These are phyloP conservation scores for Eupithecia exiguata DNA, from an alignment of 2,888 invertebrate species.

Conservation along the genomic window DNA sequence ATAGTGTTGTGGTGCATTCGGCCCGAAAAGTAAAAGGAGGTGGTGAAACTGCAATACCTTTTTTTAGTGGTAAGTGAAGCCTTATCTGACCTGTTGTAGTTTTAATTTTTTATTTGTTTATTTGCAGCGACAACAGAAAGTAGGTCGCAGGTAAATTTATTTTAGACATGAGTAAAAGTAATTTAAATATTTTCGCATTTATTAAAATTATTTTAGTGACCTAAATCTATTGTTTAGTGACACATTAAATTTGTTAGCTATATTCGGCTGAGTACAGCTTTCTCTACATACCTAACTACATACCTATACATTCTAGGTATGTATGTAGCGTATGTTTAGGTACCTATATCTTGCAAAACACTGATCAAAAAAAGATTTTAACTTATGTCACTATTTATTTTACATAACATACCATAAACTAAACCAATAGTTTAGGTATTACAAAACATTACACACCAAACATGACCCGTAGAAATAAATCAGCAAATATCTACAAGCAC, in stretches of 20 bases:
- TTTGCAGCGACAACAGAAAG: not conserved
- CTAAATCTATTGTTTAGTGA: not conserved
- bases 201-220: not conserved
- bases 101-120: slow-evolving; percentile 15
- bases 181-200: slow-evolving; percentile 6
- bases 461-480: slow-evolving; percentile 35
- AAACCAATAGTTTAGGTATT: slow-evolving; percentile 20
- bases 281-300: not conserved
- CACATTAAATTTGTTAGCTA: not conserved
- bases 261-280: slow-evolving; percentile 1
- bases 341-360: not conserved
- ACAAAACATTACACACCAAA: slow-evolving; percentile 30
- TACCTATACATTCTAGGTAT: not conserved
- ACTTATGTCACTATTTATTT: slow-evolving; percentile 9
- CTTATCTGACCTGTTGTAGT: slow-evolving; percentile 23
- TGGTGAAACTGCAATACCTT: slow-evolving; percentile 67
- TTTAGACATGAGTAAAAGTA: not conserved
- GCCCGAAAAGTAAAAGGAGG: slow-evolving; percentile 73
- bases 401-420: slow-evolving; percentile 13
- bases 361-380: not conserved
- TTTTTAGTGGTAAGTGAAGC: slow-evolving; percentile 60
- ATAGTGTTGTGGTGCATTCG: slow-evolving; percentile 35
- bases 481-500: slow-evolving; percentile 31
- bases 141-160: not conserved
- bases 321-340: not conserved